phyloP scores from a whole-genome alignment of 2,113 vertebrate genomes.

The Fukomys damarensis region DNA sequence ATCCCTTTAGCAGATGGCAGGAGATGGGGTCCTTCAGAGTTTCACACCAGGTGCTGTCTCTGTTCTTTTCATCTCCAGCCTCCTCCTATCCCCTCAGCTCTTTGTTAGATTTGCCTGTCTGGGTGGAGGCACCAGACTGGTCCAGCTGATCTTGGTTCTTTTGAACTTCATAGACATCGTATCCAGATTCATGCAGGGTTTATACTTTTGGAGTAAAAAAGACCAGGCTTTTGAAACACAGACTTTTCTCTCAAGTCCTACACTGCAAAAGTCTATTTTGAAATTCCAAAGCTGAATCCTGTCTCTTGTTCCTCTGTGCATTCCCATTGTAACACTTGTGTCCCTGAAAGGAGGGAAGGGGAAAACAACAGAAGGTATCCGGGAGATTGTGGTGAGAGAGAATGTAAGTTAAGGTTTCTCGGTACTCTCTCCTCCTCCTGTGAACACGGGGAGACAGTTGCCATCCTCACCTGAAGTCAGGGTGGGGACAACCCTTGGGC shows the following conservation, averaged over 20 bases:
- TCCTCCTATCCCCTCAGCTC: neutral
- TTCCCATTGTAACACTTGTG: neutral
- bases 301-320: slow-evolving; percentile 20
- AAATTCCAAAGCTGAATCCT: slow-evolving; percentile 26
- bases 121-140: neutral
- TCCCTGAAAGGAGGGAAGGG: neutral
- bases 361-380: neutral
- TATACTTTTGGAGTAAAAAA: neutral
- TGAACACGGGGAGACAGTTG: neutral
- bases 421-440: neutral
- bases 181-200: neutral
- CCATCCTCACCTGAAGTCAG: neutral
- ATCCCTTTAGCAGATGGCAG: neutral
- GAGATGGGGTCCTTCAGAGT: neutral
- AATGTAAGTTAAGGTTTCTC: neutral
- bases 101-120: neutral
- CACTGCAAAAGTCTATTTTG: slow-evolving; percentile 35
- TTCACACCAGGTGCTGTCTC: neutral
- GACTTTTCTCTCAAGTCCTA: slow-evolving; percentile 2
- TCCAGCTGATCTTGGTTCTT: neutral
- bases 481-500: neutral
- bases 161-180: neutral
- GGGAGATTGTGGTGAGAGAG: neutral
- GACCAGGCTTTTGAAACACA: neutral
- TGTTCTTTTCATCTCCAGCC: neutral